Percentiles rank a stretch among this genome's conserved stretches.
Evolutionary conservation across 2,113 vertebrate species (phyloP).

Genomic region (Actenoides hombroni): DNA sequence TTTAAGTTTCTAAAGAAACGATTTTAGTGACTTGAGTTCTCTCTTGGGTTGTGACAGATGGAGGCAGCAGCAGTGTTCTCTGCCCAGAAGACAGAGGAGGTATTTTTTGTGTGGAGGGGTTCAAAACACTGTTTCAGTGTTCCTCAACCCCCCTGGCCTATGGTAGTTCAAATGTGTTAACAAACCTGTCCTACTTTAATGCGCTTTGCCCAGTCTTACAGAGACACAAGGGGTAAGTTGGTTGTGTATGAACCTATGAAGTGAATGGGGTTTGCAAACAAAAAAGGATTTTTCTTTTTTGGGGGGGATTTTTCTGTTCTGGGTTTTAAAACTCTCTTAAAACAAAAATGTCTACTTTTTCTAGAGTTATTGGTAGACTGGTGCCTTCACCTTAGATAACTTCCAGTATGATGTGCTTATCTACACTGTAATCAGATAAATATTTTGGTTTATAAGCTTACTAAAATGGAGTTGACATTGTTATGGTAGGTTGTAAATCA

Average conservation of each 20-base stretch:
- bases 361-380: background rate
- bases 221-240: background rate
- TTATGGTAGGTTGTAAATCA: background rate
- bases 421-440: background rate
- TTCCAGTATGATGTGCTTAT: background rate
- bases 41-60: background rate
- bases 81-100: background rate
- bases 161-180: background rate
- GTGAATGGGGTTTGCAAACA: background rate
- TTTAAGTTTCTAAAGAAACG: background rate
- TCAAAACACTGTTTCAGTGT: background rate
- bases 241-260: background rate
- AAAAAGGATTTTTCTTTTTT: background rate
- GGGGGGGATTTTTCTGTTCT: background rate
- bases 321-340: background rate
- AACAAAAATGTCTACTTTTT: background rate
- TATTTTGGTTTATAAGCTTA: background rate
- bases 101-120: background rate
- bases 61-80: background rate
- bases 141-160: background rate
- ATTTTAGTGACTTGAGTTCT: background rate
- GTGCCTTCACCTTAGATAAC: background rate
- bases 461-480: background rate
- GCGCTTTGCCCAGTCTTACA: background rate
- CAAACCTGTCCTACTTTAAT: background rate